Base-by-base conservation (phyloP, 2,113 vertebrate species). In the Hydrochoerus hydrochaeris region DNA sequence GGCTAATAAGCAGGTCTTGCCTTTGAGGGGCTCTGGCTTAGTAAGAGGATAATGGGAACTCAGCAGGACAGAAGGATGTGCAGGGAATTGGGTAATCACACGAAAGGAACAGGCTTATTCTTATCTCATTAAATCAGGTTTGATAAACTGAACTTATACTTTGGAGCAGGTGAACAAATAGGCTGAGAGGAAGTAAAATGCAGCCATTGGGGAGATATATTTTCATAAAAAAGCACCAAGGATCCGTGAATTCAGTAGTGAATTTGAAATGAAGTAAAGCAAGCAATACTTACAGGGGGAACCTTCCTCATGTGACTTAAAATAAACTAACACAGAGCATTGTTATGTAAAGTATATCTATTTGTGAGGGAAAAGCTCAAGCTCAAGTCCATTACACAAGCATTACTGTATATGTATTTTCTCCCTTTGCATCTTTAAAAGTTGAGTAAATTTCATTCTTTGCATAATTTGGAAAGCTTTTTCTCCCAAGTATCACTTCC, bases 301-400 rank as follows among this genome's bases (percentile, higher is more conserved):
- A 62, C 10, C 38, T 90, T 77, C 60, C 30, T 92, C 71, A 1
- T 20, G 6, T 30, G 90, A 88, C 78, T 95, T 95, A 86, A 75
- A 96, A 97, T 92, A 95, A 96, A 69, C 91, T 73, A 41, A 96
- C 86, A 89, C 85, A 94, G 69, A 75, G 81, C 90, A 97, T 97
- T 95, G 82, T 97, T 98, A 97, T 97, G 87, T 94, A 97, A 98
- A 98, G 95, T 96, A 49, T 83, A 65, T 95, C 90, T 97, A 97
- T 97, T 97, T 95, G 92, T 57, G 57, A 58, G 69, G 1, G 46
- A 80, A 95, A 65, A 67, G 6, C 82, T 97, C 87, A 95, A 52
- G 41, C 54, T 32, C 12, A 16, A 97, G 88, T 86, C 87, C 88
- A 89, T 85, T 97, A 96, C 95, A 71, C 92, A 96, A 80, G 87